Evolutionary conservation across 1,140 invertebrate genomes (phyloP).

Genomic region (Drosophila orena): DNA sequence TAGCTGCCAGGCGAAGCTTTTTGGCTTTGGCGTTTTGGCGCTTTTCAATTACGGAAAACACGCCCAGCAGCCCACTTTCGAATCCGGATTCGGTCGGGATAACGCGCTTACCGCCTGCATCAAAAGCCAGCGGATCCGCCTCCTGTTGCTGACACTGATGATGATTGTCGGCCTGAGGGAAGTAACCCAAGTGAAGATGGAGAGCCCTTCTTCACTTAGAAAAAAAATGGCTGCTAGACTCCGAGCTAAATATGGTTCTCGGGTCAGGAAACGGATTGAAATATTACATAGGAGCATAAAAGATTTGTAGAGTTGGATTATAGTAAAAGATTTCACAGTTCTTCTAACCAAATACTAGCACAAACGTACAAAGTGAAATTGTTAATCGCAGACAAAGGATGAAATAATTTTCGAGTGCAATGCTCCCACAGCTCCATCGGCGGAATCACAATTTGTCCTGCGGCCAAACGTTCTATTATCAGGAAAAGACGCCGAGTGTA

Average conservation of each 20-base stretch:
- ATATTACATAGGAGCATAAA: not conserved
- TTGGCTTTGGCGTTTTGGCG: constrained; percentile 60
- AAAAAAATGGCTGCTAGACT: not conserved
- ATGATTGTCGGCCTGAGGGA: constrained; percentile 61
- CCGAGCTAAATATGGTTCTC: not conserved
- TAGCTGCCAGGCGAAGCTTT: constrained; percentile 26
- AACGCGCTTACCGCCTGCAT: constrained; percentile 38
- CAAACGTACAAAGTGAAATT: too few relatives aligned
- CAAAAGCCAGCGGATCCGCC: constrained; percentile 28
- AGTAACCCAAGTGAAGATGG: constrained; percentile 9
- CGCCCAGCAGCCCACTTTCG: constrained; percentile 21
- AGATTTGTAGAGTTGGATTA: too few relatives aligned
- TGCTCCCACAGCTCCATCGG: constrained; percentile 31
- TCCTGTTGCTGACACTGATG: constrained; percentile 75
- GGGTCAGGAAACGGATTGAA: not conserved
- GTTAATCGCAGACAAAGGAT: too few relatives aligned
- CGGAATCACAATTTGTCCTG: constrained; percentile 72
- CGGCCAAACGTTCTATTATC: constrained; percentile 77
- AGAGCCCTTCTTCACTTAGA: constrained; percentile 8
- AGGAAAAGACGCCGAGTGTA: constrained; percentile 17
- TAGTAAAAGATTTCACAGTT: too few relatives aligned
- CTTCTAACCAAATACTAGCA: too few relatives aligned
- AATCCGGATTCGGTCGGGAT: constrained; percentile 21
- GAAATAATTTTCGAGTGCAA: constrained; percentile 4
- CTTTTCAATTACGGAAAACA: constrained; percentile 69